phyloP scores from a whole-genome alignment of 2,113 vertebrate genomes.

The Ibidorhyncha struthersii region DNA sequence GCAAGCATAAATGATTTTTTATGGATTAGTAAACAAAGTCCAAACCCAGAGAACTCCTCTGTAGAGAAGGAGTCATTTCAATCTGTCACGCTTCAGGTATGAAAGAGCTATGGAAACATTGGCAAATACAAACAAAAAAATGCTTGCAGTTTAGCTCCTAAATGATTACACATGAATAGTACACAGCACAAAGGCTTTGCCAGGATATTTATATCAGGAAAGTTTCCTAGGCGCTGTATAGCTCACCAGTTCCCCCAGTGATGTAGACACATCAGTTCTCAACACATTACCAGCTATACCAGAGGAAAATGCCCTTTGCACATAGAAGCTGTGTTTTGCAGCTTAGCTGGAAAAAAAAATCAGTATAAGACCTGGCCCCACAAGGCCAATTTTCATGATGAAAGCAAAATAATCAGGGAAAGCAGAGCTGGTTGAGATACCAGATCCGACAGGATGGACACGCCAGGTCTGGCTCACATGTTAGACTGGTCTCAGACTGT shows the following conservation, averaged over 20 bases:
- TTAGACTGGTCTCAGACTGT: neutral
- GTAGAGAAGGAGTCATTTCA: neutral
- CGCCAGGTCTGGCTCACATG: accelerated
- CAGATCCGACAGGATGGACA: neutral
- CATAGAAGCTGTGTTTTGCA: neutral
- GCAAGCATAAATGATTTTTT: neutral
- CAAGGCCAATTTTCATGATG: neutral
- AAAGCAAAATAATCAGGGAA: neutral
- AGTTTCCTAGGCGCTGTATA: accelerated
- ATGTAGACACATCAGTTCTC: neutral
- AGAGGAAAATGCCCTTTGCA: neutral
- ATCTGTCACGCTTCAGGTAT: neutral
- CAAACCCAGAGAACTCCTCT: neutral
- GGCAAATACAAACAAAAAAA: neutral
- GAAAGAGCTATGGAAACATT: neutral
- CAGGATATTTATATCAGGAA: neutral
- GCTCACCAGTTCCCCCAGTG: neutral
- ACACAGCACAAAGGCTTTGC: neutral
- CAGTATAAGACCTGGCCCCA: accelerated
- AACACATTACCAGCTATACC: neutral
- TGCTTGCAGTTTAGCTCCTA: neutral
- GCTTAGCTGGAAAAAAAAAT: neutral
- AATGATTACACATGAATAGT: neutral
- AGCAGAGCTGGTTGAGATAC: neutral
- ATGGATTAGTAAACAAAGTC: neutral